These are phyloP conservation scores for Melanerpes formicivorus DNA, from an alignment of 2,113 vertebrate genomes.

Conservation along the genomic window DNA sequence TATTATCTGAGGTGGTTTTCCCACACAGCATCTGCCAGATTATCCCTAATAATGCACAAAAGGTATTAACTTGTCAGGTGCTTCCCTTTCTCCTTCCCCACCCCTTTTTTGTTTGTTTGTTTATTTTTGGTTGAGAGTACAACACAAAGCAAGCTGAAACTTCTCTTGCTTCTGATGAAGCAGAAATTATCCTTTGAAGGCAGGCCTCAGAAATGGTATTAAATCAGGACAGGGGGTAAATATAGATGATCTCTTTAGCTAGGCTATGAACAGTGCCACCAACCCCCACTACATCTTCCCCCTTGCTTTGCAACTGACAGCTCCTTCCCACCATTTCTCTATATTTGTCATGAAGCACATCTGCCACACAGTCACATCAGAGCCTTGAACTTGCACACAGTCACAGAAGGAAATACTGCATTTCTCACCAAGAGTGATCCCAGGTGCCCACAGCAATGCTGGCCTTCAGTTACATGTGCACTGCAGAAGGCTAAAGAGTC, in stretches of 20 bases:
- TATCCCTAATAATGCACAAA: background rate
- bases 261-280: background rate
- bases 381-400: background rate
- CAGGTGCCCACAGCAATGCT: background rate
- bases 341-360: background rate
- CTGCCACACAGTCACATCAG: background rate
- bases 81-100: background rate
- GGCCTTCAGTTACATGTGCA: background rate
- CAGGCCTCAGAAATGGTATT: background rate
- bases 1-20: background rate
- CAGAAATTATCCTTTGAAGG: background rate
- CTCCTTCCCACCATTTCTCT: background rate
- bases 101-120: background rate
- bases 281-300: background rate
- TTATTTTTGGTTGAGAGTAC: background rate
- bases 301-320: background rate
- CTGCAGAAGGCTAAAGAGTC: background rate
- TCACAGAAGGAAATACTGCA: background rate
- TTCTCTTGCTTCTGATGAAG: background rate
- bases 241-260: background rate
- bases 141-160: background rate
- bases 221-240: background rate
- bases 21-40: background rate
- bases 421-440: background rate
- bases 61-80: background rate